Base-by-base conservation (phyloP, 2,888 invertebrate species). In the Amblyjoppa fuscipennis region DNA sequence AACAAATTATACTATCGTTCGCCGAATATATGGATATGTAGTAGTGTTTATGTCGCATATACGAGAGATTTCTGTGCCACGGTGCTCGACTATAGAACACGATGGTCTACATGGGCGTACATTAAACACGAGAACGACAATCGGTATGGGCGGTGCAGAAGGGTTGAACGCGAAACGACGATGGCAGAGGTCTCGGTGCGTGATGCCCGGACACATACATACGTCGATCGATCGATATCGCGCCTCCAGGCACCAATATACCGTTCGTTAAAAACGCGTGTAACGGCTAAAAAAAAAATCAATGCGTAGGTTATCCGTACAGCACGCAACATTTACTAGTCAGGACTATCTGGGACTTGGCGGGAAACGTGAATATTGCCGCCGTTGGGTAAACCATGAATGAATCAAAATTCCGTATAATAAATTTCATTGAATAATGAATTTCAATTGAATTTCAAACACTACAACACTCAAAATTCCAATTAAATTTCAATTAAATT, bases 1-100 rank as follows among this genome's bases (percentile, higher is more conserved):
- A 86, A 88, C 88, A 88, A 89, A 89, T 89, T 89, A 85, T 85
- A 89, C 84, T 83, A 85, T 87, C 83, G 88, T 84, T 84, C 81
- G 66, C 80, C 66, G 70, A 85, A 83, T 85, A 84, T 73, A 84
- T 73, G 75, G 83, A 80, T 87, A 79, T 85, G 74, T 87, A 71
- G 41, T 78, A 41, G 71, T 78, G 87, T 88, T 86, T 84, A 80
- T 84, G 76, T 71, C 41, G 53, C 77, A 56, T 77, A 71, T 34
- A 82, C 64, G 53, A 75, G 75, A 68, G 71, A 73, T 70, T 66
- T 49, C 68, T 34, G 41, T 79, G 61, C 25, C 25, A 9, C 71
- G 41, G 13, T 49, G 45, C 59, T 76, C 28, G 25, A 38, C 71
- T 68, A 45, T 56, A 45, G 25, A 34, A 78, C 70, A 68, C 74